Evolutionary conservation across 2,113 vertebrate genomes (phyloP).

Genomic region (Rallus limicola): DNA sequence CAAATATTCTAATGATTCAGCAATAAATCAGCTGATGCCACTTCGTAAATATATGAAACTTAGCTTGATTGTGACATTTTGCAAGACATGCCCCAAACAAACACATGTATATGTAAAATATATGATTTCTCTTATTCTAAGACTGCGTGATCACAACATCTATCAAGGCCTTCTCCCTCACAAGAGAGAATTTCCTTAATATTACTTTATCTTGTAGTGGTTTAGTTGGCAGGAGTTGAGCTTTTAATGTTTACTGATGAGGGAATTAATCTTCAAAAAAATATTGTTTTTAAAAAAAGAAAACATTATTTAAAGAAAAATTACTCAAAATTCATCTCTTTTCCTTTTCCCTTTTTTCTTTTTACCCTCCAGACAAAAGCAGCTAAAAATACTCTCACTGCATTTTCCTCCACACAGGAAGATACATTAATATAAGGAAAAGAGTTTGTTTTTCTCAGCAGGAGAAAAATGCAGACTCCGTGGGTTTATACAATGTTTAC

Average conservation of each 20-base stretch:
- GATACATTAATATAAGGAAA: neutral
- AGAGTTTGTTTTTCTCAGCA: neutral
- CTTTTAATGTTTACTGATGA: constrained; percentile 20
- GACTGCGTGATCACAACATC: neutral
- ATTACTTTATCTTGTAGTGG: constrained; percentile 15
- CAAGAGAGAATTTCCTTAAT: neutral
- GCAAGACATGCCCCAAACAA: neutral
- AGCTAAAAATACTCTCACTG: constrained; percentile 45
- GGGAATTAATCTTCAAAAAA: constrained; percentile 46
- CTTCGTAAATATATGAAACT: neutral
- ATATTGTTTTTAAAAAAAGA: neutral
- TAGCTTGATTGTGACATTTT: neutral
- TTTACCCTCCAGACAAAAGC: constrained; percentile 36
- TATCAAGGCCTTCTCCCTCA: neutral
- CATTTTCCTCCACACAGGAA: constrained; percentile 3
- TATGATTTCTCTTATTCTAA: neutral
- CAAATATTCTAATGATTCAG: neutral
- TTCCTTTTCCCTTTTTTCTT: neutral
- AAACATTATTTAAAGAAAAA: constrained; percentile 41
- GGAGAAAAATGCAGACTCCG: neutral
- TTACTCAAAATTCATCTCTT: neutral
- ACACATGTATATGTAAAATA: neutral
- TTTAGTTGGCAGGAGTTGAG: constrained; percentile 22
- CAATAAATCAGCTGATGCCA: neutral
- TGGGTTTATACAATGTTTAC: neutral